Percentiles rank a stretch among this genome's conserved stretches.
phyloP scores from a whole-genome alignment of 2,888 invertebrate genomes.

The Crocallis elinguaria region DNA sequence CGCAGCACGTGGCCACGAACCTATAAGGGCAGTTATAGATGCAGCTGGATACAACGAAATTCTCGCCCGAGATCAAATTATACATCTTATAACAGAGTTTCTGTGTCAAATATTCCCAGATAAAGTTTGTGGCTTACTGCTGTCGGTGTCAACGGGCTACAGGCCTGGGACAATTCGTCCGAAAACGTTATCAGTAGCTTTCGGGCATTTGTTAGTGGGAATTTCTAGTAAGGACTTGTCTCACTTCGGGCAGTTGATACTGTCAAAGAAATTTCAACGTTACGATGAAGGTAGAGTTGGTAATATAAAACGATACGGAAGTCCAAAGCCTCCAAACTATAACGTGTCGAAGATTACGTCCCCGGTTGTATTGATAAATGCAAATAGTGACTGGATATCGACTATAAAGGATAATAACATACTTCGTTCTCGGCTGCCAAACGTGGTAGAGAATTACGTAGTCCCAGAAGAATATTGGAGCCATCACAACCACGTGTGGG shows the following conservation, averaged over 20 bases:
- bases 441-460: conserved; percentile 83
- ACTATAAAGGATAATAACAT: conserved; percentile 81
- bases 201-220: conserved; percentile 83
- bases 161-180: conserved; percentile 80
- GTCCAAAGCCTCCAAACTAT: conserved; percentile 62
- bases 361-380: conserved; percentile 67
- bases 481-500: conserved; percentile 73
- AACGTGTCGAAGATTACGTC: conserved; percentile 62
- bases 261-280: conserved; percentile 62
- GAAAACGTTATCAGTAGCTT: conserved; percentile 78
- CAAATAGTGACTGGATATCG: conserved; percentile 86
- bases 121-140: conserved; percentile 81
- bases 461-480: conserved; percentile 81
- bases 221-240: conserved; percentile 70
- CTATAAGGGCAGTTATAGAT: conserved; percentile 54
- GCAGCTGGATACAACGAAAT: conserved; percentile 86
- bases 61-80: conserved; percentile 79
- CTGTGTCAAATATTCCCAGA: conserved; percentile 68
- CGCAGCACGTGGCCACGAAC: conserved; percentile 41
- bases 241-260: conserved; percentile 83
- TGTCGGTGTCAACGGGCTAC: conserved; percentile 85
- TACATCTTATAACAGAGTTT: conserved; percentile 66
- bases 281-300: conserved; percentile 65
- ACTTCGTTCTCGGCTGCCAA: conserved; percentile 81
- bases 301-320: conserved; percentile 65